A percentile compares a stretch with the other conserved stretches of the same genome.
Evolutionary conservation across 1,140 invertebrate species (phyloP).

Genomic region (Drosophila jambulina): DNA sequence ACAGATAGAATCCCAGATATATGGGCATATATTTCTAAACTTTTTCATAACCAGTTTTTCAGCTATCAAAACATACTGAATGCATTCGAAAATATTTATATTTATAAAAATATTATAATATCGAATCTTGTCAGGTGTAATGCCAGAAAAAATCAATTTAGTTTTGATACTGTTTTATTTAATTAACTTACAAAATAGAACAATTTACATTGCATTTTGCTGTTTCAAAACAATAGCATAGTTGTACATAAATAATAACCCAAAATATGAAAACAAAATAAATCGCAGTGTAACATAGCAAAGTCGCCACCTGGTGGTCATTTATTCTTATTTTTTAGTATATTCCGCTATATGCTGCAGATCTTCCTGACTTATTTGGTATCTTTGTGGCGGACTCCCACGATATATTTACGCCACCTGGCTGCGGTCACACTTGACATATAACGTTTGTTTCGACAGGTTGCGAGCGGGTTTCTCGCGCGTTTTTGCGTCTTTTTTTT

Average conservation of each 20-base stretch:
- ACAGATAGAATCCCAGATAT: not conserved
- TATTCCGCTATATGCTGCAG: not conserved
- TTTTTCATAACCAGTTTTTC: too few species aligned
- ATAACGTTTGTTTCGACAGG: constrained; percentile 31
- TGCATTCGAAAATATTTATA: too few species aligned
- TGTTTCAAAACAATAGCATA: too few species aligned
- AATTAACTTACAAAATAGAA: too few species aligned
- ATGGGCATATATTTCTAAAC: not conserved
- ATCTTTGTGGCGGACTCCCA: not conserved
- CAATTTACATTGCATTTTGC: too few species aligned
- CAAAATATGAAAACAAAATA: not conserved
- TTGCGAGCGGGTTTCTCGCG: constrained; percentile 24
- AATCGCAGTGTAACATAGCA: not conserved
- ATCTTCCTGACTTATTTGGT: not conserved
- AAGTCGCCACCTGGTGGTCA: not conserved
- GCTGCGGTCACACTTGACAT: constrained; percentile 12
- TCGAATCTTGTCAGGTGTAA: too few species aligned
- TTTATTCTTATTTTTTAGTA: not conserved
- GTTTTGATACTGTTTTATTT: too few species aligned
- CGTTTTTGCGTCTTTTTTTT: constrained; percentile 23
- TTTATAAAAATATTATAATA: too few species aligned
- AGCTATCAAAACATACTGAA: too few species aligned
- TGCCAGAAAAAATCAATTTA: too few species aligned
- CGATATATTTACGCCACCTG: not conserved
- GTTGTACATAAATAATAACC: too few species aligned